phyloP scores from a whole-genome alignment of 2,113 vertebrate genomes.

The Excalfactoria chinensis region DNA sequence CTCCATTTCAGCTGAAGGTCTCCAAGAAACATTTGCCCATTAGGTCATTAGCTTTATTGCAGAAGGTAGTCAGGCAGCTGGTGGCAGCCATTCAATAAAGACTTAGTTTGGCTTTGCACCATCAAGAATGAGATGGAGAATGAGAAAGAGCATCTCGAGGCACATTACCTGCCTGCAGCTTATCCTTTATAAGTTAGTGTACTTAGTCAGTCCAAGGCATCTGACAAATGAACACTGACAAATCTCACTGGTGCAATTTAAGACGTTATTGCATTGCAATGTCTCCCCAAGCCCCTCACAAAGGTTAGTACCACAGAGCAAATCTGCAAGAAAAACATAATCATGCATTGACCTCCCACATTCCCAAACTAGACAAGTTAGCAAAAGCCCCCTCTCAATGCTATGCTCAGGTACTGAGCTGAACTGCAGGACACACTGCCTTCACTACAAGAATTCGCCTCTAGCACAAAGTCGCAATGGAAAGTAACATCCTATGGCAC shows the following conservation, averaged over 20 bases:
- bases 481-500: slow-evolving; percentile 6
- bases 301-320: not conserved
- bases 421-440: not conserved
- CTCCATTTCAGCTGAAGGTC: slow-evolving; percentile 34
- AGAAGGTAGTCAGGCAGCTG: slow-evolving; percentile 31
- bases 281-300: slow-evolving; percentile 3
- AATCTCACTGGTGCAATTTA: slow-evolving; percentile 40
- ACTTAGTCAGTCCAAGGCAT: not conserved
- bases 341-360: not conserved
- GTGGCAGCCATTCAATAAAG: not conserved
- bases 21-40: slow-evolving; percentile 34
- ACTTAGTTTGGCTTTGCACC: not conserved
- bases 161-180: slow-evolving; percentile 41
- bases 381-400: not conserved
- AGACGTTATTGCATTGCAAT: not conserved
- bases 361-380: not conserved
- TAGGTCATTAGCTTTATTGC: slow-evolving; percentile 44
- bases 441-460: not conserved
- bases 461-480: not conserved
- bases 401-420: not conserved
- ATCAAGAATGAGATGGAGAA: not conserved
- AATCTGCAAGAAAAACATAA: not conserved
- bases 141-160: slow-evolving; percentile 10
- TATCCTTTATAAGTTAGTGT: not conserved
- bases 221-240: slow-evolving; percentile 50